Base-by-base conservation (phyloP, 2,113 vertebrate genomes). In the Zosterops borbonicus region DNA sequence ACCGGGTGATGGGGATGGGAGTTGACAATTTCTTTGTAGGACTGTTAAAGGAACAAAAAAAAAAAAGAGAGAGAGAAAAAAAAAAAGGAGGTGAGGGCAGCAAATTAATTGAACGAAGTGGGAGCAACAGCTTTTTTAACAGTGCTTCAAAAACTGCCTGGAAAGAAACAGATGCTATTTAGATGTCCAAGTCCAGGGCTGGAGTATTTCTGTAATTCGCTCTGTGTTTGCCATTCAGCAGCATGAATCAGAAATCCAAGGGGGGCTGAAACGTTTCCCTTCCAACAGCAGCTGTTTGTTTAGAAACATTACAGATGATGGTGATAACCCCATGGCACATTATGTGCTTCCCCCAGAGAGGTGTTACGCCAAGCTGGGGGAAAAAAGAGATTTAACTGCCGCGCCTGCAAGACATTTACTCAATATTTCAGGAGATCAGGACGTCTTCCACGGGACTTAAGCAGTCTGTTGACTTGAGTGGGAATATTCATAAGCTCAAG, bases 1-100 rank as follows among this genome's bases (percentile, higher is more conserved):
- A 98, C 97, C 1, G 99, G 99, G 96, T 99, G 99, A 86, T 97
- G 86, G 62, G 98, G 96, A 92, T 98, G 96, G 37, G 95, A 95
- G 94, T 84, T 97, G 83, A 99, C 98, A 83, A 99, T 98, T 90
- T 99, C 98, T 97, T 98, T 99, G 97, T 99, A 99, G 0, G 98
- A 97, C 99, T 99, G 96, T 83, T 96, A 96, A 91, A 97, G 35
- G 89, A 59, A 70, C 20, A 64, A 70, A 70, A 86, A 29, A 4
- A n/a, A n/a, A 53, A 6, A n/a, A n/a, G n/a, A n/a, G n/a, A n/a
- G n/a, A n/a, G n/a, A n/a, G n/a, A 2, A 6, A 21, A 27, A 13
- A 6, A 9, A 21, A 3, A 14, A 21, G 8, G 12, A 33, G 9
- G 14, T 4, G 14, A 3, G 17, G 18, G 21, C 5, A 15, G 64